These are phyloP conservation scores for Arge pagana DNA, from an alignment of 2,888 invertebrate genomes.

Conservation along the genomic window DNA sequence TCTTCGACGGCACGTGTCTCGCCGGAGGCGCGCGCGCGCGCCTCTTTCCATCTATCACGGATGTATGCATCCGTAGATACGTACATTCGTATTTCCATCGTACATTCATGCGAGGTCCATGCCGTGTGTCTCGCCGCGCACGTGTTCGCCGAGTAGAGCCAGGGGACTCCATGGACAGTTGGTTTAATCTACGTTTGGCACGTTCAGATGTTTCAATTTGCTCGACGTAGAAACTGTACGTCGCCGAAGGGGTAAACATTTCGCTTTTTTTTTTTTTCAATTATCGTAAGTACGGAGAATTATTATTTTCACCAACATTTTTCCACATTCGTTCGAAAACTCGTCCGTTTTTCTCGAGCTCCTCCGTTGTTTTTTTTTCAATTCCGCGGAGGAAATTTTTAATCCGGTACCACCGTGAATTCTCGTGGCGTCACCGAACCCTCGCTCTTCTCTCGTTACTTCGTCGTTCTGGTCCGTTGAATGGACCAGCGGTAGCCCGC, in stretches of 20 bases:
- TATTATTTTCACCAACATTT: not conserved
- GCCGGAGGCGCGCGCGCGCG: conserved; percentile 18
- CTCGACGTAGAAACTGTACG: conserved; percentile 25
- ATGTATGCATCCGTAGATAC: not conserved
- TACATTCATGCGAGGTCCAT: not conserved
- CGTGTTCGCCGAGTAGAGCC: conserved; percentile 1
- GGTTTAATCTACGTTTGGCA: conserved; percentile 41
- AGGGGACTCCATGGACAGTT: conserved; percentile 30
- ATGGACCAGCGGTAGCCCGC: not conserved
- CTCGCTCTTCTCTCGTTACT: not conserved
- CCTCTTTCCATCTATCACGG: too few species aligned
- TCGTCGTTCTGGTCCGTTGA: conserved; percentile 5
- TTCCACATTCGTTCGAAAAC: not conserved
- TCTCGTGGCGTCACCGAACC: not conserved
- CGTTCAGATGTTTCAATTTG: conserved; percentile 43
- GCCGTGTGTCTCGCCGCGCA: not conserved
- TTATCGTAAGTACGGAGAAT: not conserved
- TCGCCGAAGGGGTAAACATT: not conserved
- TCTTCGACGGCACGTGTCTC: conserved; percentile 50
- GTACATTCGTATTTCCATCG: too few species aligned
- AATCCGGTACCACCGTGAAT: not conserved
- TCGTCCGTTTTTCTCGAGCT: too few species aligned
- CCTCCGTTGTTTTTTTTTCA: too few species aligned
- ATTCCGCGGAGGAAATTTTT: conserved; percentile 6
- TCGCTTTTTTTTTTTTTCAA: not conserved